A percentile compares a stretch with the other conserved stretches of the same genome.
Evolutionary conservation across 1,140 invertebrate genomes (phyloP).

Genomic region (Lordiphosa clarofinis): DNA sequence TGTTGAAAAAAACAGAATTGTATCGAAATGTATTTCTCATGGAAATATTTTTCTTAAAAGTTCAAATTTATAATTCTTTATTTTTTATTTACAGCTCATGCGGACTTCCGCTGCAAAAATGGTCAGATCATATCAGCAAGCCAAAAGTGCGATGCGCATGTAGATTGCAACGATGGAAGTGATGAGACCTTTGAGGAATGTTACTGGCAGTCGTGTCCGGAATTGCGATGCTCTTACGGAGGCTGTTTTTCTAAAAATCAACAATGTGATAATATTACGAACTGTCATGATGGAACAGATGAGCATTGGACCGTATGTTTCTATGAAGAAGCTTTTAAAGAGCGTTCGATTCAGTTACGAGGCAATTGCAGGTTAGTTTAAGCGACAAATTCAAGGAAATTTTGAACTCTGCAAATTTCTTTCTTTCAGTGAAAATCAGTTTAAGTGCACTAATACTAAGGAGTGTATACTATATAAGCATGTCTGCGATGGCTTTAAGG

Average conservation of each 20-base stretch:
- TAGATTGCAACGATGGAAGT: constrained; percentile 81
- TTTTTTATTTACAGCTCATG: too few species aligned
- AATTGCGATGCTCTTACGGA: constrained; percentile 82
- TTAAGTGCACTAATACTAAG: constrained; percentile 10
- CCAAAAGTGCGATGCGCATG: constrained; percentile 65
- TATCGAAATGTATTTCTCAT: too few species aligned
- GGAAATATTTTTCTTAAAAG: too few species aligned
- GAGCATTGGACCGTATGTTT: constrained; percentile 74
- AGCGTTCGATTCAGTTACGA: constrained; percentile 57
- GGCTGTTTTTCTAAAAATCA: constrained; percentile 81
- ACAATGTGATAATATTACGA: constrained; percentile 81
- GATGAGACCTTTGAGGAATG: constrained; percentile 81
- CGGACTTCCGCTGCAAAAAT: too few species aligned
- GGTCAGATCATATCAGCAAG: background rate
- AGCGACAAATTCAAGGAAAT: background rate
- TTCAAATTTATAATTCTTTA: too few species aligned
- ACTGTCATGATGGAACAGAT: constrained; percentile 82
- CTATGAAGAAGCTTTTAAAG: too few species aligned
- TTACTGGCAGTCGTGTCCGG: constrained; percentile 67
- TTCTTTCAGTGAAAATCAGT: background rate
- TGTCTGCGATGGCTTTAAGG: constrained; percentile 75
- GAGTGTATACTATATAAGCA: constrained; percentile 26
- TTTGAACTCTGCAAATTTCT: background rate
- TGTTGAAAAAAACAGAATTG: too few species aligned
- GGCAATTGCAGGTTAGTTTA: constrained; percentile 15